These are phyloP conservation scores for Ophonus ardosiacus DNA, from an alignment of 2,888 invertebrate species.

Conservation along the genomic window DNA sequence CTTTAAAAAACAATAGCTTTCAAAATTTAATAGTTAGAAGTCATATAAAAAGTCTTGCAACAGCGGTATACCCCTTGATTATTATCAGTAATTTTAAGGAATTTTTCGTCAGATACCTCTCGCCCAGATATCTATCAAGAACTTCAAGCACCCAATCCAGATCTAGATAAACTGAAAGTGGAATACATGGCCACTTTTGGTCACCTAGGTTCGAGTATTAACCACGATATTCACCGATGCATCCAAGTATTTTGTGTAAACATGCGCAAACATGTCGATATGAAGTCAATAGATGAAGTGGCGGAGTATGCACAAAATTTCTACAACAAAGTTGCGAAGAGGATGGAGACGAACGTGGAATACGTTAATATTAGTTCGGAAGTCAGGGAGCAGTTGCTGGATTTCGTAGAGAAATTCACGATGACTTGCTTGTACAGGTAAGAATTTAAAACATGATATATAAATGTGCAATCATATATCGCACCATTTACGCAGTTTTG, in stretches of 20 bases:
- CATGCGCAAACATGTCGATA: constrained; percentile 80
- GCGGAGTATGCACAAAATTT: constrained; percentile 94
- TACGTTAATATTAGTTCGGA: constrained; percentile 84
- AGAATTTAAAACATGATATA: too few relatives aligned
- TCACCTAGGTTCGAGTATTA: constrained; percentile 76
- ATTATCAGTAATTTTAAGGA: constrained; percentile 54
- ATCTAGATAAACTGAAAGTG: constrained; percentile 76
- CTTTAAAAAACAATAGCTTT: too few relatives aligned
- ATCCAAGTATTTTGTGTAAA: constrained; percentile 83
- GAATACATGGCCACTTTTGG: constrained; percentile 76
- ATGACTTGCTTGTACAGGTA: constrained; percentile 94
- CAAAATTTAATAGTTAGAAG: too few relatives aligned
- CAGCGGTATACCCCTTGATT: too few relatives aligned
- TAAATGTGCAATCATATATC: too few relatives aligned
- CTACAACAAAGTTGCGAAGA: constrained; percentile 88
- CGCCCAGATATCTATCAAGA: constrained; percentile 74
- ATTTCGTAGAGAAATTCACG: constrained; percentile 95
- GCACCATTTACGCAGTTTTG: too few relatives aligned
- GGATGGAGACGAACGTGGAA: constrained; percentile 82
- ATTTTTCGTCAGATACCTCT: constrained; percentile 72
- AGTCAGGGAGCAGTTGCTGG: constrained; percentile 88
- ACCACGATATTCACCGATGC: constrained; percentile 83
- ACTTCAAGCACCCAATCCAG: constrained; percentile 75
- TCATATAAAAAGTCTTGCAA: too few relatives aligned
- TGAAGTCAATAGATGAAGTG: constrained; percentile 87